Conservation (phyloP, 1,140 invertebrate species). For the Hestina assimilis region DNA sequence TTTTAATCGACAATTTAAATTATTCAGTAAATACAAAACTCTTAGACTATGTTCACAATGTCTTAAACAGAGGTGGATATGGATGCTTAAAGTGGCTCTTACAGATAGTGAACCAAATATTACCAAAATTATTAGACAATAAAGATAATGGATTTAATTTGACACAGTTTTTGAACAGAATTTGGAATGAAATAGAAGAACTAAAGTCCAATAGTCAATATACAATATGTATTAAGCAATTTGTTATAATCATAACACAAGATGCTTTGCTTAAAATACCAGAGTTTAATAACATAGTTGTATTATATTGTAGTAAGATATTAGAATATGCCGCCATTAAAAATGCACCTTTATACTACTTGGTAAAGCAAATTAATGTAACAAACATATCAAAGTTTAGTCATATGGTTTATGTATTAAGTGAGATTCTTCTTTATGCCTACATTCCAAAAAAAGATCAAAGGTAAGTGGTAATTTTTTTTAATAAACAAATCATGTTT, state of each 20-base stretch:
- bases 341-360: slow-evolving; percentile 47
- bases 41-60: slow-evolving; percentile 41
- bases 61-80: slow-evolving; percentile 57
- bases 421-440: slow-evolving; percentile 55
- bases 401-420: slow-evolving; percentile 49
- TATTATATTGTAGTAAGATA: slow-evolving; percentile 53
- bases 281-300: slow-evolving; percentile 47
- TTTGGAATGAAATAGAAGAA: slow-evolving; percentile 65
- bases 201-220: slow-evolving; percentile 63
- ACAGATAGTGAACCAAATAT: slow-evolving; percentile 46
- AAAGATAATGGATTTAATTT: slow-evolving; percentile 40
- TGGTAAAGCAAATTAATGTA: slow-evolving; percentile 44
- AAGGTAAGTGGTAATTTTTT: slow-evolving; percentile 41
- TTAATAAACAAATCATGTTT: no score
- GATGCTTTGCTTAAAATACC: slow-evolving; percentile 39
- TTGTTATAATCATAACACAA: slow-evolving; percentile 51
- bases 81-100: slow-evolving; percentile 61
- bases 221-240: slow-evolving; percentile 53
- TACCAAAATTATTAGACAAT: slow-evolving; percentile 32
- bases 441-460: slow-evolving; percentile 58
- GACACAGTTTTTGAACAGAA: slow-evolving; percentile 43
- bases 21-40: slow-evolving; percentile 21
- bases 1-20: slow-evolving; percentile 21
- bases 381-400: slow-evolving; percentile 36
- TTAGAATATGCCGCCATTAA: slow-evolving; percentile 54